Evolutionary conservation across 1,140 invertebrate species (phyloP), one percentile per base, ranked within the genome.

Genomic region (Nephila pilipes): DNA sequence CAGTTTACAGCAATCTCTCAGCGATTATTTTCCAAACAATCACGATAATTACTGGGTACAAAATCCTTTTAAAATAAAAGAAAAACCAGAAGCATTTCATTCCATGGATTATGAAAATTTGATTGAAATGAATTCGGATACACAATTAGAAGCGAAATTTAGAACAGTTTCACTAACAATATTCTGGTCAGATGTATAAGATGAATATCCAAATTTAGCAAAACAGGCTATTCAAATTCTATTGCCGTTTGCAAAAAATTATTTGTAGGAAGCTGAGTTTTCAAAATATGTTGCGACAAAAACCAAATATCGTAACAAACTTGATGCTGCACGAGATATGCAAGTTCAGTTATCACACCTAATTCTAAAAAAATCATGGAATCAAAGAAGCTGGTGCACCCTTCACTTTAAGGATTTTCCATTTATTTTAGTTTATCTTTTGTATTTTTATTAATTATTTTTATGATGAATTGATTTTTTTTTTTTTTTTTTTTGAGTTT

Each of bases 331-430:
- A 81, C 20, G 8, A 81, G 2, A 81, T 81, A 81, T 38, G 79
- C 79, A 14, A 81, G 32, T 81, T 81, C 79, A 81, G 4, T 81
- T 81, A 81, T 81, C 36, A 46, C 36, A 32, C 36, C 8, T 22
- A 81, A 81, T 81, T 81, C 38, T 54, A 81, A 81, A 32, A 81
- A 54, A 85, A 85, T 58, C 83, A 85, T 58, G 46, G 32, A 85
- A 85, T 85, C 54, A 85, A 58, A 85, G 83, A 85, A 85, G 57
- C 54, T 57, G n/a, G 57, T 55, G 83, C 55, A 58, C 25, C n/a
- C 22, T 85, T 85, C 83, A 25, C 4, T 57, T 58, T 85, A 60
- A 85, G 2, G n/a, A 25, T 36, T 85, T 58, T 85, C 20, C n/a
- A 55, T 57, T 85, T 85, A 57, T 36, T 85, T 85, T 36, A 57